Percentiles rank a stretch among this genome's conserved stretches.
phyloP scores from a whole-genome alignment of 2,113 vertebrate genomes.

The Cariama cristata region DNA sequence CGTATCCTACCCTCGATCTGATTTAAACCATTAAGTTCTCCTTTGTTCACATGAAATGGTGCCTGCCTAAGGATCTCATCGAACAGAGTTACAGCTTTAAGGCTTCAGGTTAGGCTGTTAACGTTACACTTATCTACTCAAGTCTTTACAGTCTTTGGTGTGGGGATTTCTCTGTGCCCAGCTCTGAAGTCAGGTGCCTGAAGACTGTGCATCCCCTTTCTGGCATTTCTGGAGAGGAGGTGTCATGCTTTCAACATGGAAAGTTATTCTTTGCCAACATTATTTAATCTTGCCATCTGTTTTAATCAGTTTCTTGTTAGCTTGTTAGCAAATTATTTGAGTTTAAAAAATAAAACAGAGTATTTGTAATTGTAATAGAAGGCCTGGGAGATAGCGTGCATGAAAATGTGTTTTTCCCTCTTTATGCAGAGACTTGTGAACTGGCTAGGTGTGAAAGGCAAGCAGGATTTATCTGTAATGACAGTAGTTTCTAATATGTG shows the following conservation, averaged over 20 bases:
- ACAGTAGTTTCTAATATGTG: neutral
- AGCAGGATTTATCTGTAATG: neutral
- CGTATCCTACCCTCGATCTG: neutral
- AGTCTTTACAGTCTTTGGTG: neutral
- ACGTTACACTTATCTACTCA: neutral
- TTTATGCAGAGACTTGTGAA: neutral
- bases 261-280: neutral
- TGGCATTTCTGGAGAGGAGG: neutral
- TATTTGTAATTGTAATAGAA: neutral
- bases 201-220: neutral
- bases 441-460: neutral
- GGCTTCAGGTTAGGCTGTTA: neutral
- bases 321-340: neutral
- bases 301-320: neutral
- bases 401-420: fast-evolving
- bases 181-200: neutral
- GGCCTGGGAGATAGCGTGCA: neutral
- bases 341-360: neutral
- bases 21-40: neutral
- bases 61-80: neutral
- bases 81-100: neutral
- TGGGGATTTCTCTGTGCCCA: neutral
- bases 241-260: neutral
- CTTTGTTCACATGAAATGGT: neutral
- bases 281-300: neutral